Evolutionary conservation across 2,797 vertebrate genomes (phyloP), one percentile per base, ranked within the genome.

Genomic region (Graptemys geographica): DNA sequence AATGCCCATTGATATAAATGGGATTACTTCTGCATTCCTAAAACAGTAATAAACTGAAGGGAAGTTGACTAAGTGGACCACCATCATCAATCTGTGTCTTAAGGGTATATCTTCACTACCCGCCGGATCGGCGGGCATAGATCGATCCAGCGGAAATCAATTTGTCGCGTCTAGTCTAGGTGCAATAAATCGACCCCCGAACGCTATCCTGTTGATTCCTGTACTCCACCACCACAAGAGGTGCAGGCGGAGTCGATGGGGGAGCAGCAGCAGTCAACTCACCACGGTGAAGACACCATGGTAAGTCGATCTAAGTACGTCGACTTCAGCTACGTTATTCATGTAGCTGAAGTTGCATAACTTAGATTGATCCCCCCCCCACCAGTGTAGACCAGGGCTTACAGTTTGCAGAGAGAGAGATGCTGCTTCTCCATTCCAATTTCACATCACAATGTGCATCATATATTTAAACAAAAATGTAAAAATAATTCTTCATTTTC

Each of bases 391-490:
- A 53, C 52, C 7, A 15, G 11, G 51, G 15, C 5, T 51, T 83
- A 44, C 41, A 57, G 82, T 9, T 83, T 84, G 37, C 65, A 89
- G 86, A 18, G 3, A 89, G 86, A n/a, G 1, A 92, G 85, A 11
- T 0, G 33, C 28, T 95, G 31, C 92, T 79, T 52, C 41, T 92
- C 81, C 83, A 44, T 94, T 90, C 59, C 28, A 37, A 59, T 95
- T 96, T 95, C 92, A 62, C 23, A 88, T 49, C 49, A 94, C 79
- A 95, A 82, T 93, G 87, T 3, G 41, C 85, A 92, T 96, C 47
- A 94, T 92, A 96, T 96, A 83, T 82, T 94, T 93, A 96, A 98
- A 96, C 11, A 87, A 95, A 96, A 65, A 89, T 89, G 95, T 91
- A 85, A 97, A 97, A 91, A 88, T 94, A 95, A 88, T 84, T 96